A percentile compares a stretch with the other conserved stretches of the same genome.
These are phyloP conservation scores for Cephalopholis sonnerati DNA, from an alignment of 2,113 vertebrate genomes.

Conservation along the genomic window DNA sequence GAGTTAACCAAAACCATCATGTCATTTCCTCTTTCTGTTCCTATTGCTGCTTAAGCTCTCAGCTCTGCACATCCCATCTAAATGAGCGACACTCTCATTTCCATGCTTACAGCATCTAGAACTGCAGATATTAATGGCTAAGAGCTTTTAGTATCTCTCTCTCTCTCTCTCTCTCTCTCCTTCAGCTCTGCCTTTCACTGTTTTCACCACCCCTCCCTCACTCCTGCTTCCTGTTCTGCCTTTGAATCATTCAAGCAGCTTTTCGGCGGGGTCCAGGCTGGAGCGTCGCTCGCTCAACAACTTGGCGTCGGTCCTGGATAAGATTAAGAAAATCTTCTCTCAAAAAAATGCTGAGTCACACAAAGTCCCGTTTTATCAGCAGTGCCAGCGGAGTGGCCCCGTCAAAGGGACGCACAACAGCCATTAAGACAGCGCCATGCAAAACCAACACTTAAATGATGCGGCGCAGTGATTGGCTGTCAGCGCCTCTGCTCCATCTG, in stretches of 20 bases:
- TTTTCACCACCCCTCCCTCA: not conserved
- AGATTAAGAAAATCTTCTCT: slow-evolving; percentile 64
- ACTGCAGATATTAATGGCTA: slow-evolving; percentile 47
- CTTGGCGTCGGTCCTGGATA: slow-evolving; percentile 52
- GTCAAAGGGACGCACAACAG: slow-evolving; percentile 19
- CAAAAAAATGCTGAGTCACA: slow-evolving; percentile 65
- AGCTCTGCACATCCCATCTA: not conserved
- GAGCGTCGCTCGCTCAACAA: slow-evolving; percentile 21
- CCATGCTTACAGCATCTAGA: slow-evolving; percentile 18
- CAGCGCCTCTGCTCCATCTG: slow-evolving; percentile 48
- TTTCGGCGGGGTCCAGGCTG: slow-evolving; percentile 14
- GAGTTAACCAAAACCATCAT: slow-evolving; percentile 1
- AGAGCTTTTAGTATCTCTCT: slow-evolving; percentile 43
- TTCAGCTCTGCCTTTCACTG: slow-evolving; percentile 29
- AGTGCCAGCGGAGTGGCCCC: slow-evolving; percentile 15
- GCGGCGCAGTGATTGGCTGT: slow-evolving; percentile 63
- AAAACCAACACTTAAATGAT: slow-evolving; percentile 60
- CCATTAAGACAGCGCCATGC: slow-evolving; percentile 36
- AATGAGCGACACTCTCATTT: slow-evolving; percentile 45
- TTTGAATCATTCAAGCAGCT: slow-evolving; percentile 54
- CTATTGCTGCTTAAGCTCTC: slow-evolving; percentile 15
- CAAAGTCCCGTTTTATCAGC: slow-evolving; percentile 44
- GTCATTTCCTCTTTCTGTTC: slow-evolving; percentile 18
- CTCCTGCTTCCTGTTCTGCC: slow-evolving; percentile 23
- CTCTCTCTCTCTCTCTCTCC: slow-evolving; percentile 31